Evolutionary conservation across 2,797 vertebrate genomes (phyloP), one percentile per base, ranked within the genome.

Genomic region (Diglossa cyanea): DNA sequence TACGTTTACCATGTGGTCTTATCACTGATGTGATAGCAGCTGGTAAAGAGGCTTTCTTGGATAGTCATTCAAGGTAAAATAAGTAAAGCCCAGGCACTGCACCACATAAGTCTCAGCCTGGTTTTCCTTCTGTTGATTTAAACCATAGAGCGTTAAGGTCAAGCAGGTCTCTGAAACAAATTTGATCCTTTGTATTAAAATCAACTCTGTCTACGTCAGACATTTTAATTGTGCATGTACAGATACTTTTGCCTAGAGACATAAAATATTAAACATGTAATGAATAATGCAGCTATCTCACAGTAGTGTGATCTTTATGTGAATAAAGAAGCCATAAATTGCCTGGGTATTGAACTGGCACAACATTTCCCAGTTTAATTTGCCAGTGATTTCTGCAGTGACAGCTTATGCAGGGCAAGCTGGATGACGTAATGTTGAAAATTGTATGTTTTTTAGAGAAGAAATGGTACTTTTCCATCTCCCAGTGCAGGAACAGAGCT

Each of bases 201-300:
- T 67, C 55, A 86, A 30, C 58, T 72, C 55, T 55, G 30, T 88
- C 72, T 88, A 66, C 3, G 2, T 86, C 81, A 94, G 60, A 81
- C 9, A 47, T 91, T 91, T 94, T 88, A 91, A 92, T 94, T 94
- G 73, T 88, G 60, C 28, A 7, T 79, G 35, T 84, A 79, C 19
- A 80, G 66, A 62, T 86, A 62, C 48, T 86, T 94, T 35, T 91
- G 58, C 76, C 66, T 65, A 54, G 47, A 89, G 78, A 86, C 33
- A 90, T 92, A 62, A 96, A 92, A 94, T 96, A 95, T 93, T 94
- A 87, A 95, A 55, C 21, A 60, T 45, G 18, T 62, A 51, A 88
- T 95, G 67, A 96, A 96, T 93, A 94, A 95, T 94, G 73, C 86
- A 93, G 28, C 60, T 84, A 39, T 79, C 83, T 93, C 61, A 53